Percentiles rank a stretch among this genome's conserved stretches.
Conservation (phyloP, 2,797 vertebrate species). For the Artibeus lituratus region DNA sequence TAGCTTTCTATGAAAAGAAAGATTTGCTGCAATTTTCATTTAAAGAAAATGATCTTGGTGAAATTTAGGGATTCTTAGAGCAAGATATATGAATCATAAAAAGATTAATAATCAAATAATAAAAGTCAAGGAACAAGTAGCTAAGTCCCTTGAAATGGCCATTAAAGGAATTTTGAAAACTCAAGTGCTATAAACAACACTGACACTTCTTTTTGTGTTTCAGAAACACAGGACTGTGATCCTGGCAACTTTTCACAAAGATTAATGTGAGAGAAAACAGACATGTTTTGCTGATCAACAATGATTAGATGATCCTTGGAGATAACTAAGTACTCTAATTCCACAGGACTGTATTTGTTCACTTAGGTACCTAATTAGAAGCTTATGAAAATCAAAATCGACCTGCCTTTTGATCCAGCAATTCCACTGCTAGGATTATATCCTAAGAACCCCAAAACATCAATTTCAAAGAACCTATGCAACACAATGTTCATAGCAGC, state of each 20-base stretch:
- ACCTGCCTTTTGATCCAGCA: too few relatives aligned
- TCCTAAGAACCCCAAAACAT: too few relatives aligned
- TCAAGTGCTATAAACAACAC: slow-evolving; percentile 48
- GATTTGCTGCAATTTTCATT: slow-evolving; percentile 69
- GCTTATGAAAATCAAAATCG: too few relatives aligned
- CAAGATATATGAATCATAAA: slow-evolving; percentile 68
- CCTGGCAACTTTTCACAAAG: slow-evolving; percentile 60
- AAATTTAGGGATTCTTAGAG: slow-evolving; percentile 64
- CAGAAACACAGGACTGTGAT: slow-evolving; percentile 35
- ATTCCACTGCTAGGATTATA: too few relatives aligned
- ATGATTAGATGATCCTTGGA: slow-evolving; percentile 38
- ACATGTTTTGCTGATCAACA: slow-evolving; percentile 41
- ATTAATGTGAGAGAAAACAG: slow-evolving; percentile 69
- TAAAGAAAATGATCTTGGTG: slow-evolving; percentile 70
- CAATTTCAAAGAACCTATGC: too few relatives aligned
- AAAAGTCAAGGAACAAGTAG: slow-evolving; percentile 72
- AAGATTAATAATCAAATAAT: slow-evolving; percentile 69
- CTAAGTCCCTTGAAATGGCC: slow-evolving; percentile 56
- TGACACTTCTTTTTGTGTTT: slow-evolving; percentile 62
- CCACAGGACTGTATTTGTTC: slow-evolving; percentile 10
- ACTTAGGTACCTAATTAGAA: slow-evolving; percentile 41
- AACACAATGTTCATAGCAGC: too few relatives aligned
- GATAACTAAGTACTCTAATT: slow-evolving; percentile 8
- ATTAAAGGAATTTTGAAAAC: slow-evolving; percentile 68
- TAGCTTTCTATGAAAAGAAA: slow-evolving; percentile 71